Evolutionary conservation across 1,140 invertebrate species (phyloP), one percentile per base, ranked within the genome.

Genomic region (Phortica variegata): DNA sequence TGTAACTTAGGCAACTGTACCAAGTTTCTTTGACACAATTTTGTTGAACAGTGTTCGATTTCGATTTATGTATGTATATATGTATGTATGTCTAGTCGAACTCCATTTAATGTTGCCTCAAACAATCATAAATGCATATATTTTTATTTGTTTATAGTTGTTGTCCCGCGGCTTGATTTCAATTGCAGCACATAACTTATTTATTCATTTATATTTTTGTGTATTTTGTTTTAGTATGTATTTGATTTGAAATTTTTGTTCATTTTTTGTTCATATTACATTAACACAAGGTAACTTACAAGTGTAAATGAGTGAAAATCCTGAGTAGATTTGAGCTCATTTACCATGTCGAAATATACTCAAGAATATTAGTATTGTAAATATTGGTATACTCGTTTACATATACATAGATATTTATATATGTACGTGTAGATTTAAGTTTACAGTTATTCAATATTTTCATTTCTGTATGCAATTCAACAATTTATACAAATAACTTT

Each of bases 221-320:
- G 59, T 52, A 50, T 20, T 45, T 52, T 45, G 53, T 59, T 66
- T 54, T 54, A 60, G 54, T 58, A 54, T 39, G 46, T 39, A 38
- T 52, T 52, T 32, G 47, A 31, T 49, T 48, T 66, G 54, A 47
- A 51, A 54, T 47, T 34, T 43, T 23, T 16, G 34, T 26, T 18
- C 34, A 48, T 41, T 57, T 31, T 20, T n/a, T n/a, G n/a, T n/a
- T n/a, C n/a, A n/a, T n/a, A n/a, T n/a, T n/a, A n/a, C n/a, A n/a
- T n/a, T n/a, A n/a, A n/a, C n/a, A n/a, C n/a, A n/a, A n/a, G n/a
- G n/a, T n/a, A n/a, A n/a, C n/a, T n/a, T n/a, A n/a, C n/a, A n/a
- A n/a, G n/a, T n/a, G n/a, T n/a, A n/a, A n/a, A n/a, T n/a, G n/a
- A n/a, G n/a, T n/a, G n/a, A n/a, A n/a, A n/a, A n/a, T n/a, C n/a